phyloP scores from a whole-genome alignment of 1,140 invertebrate genomes.

The Bradysia coprophila region DNA sequence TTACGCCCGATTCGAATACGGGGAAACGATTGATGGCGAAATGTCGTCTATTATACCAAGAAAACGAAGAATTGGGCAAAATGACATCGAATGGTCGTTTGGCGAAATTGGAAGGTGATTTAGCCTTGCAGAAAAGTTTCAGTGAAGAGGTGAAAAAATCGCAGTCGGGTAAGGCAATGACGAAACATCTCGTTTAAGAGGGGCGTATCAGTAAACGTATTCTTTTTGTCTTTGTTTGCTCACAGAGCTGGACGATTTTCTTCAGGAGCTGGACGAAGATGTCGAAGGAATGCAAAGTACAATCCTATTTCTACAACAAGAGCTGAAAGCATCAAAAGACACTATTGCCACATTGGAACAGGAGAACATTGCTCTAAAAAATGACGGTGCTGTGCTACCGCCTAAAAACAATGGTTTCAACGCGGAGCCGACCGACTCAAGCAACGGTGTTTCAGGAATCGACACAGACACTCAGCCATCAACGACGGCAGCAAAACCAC shows the following conservation, averaged over 20 bases:
- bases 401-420: background rate
- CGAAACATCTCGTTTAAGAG: background rate
- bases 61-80: conserved; percentile 94
- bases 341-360: conserved; percentile 21
- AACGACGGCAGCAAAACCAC: background rate
- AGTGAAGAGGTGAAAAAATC: conserved; percentile 94
- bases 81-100: conserved; percentile 88
- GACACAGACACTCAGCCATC: background rate
- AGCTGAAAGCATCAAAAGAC: conserved; percentile 61
- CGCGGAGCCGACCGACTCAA: conserved; percentile 2
- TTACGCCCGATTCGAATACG: conserved; percentile 94
- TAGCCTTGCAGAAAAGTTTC: conserved; percentile 88
- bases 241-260: conserved; percentile 88
- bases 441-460: no score
- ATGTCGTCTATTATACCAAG: conserved; percentile 87
- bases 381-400: conserved; percentile 1
- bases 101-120: conserved; percentile 88
- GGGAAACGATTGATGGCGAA: conserved; percentile 97
- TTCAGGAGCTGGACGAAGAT: conserved; percentile 92
- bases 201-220: background rate
- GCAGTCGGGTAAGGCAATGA: conserved; percentile 57
- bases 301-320: conserved; percentile 84
- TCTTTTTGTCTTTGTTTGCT: background rate
- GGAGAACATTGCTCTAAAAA: conserved; percentile 14
- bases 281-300: conserved; percentile 97